Base-by-base conservation (phyloP, 2,113 vertebrate species). In the Bufo bufo region DNA sequence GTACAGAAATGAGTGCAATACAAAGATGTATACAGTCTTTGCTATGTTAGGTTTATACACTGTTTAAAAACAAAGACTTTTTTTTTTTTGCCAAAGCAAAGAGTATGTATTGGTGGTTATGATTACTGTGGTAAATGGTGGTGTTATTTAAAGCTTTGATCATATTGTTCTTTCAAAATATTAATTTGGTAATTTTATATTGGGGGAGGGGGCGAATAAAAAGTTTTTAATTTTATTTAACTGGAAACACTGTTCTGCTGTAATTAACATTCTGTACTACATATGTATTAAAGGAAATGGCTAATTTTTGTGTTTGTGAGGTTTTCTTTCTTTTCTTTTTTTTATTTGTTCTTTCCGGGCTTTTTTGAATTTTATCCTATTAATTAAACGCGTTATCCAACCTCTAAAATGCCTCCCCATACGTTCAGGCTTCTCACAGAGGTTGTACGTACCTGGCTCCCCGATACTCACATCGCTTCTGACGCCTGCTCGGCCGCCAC, bases 1-100 rank as follows among this genome's bases (percentile, higher is more conserved):
- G 96, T 98, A 96, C 93, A 97, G 96, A 95, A 95, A 94, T 93
- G 96, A 96, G 95, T 99, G 97, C 97, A 98, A 97, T 99, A 98
- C 96, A 95, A 95, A 96, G 96, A 93, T 94, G 95, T 97, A 95
- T 94, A 96, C 94, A 96, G 92, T 96, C 94, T 96, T 95, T 97
- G 95, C 95, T 96, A 94, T 95, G 92, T 96, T 96, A 92, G 92
- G 94, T 96, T 97, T 93, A 96, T 96, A 97, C 96, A 97, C 97
- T 96, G 95, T 97, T 97, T 94, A 19, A 75, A 49, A 75, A 74
- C 43, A 92, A 92, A 95, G 95, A 82, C 3, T 20, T 72, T 71
- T 93, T 92, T 92, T 93, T 93, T 94, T 94, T 97, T 98, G 98
- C 98, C 98, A 99, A 99, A 99, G 95, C 91, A 90, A 95, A 94